Evolutionary conservation across 2,888 invertebrate genomes (phyloP), one percentile per base, ranked within the genome.

Genomic region (Bellardia bayeri): DNA sequence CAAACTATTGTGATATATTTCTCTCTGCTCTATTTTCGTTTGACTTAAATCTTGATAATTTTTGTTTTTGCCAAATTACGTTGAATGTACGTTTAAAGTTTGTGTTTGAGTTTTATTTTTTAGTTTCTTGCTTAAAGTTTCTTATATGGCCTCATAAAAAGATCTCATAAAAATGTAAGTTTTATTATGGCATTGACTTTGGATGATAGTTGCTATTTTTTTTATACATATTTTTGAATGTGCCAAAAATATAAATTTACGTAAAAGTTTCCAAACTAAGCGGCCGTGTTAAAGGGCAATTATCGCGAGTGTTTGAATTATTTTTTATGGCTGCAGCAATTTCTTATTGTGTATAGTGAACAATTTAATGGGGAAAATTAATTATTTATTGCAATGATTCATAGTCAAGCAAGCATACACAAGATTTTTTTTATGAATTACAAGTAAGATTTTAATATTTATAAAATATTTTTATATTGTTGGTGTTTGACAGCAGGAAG

Each of bases 121-220:
- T 56, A 42, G 30, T 72, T 81, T n/a, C 9, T 30, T 74, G n/a
- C 56, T 54, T 42, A 0, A n/a, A 42, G 5, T 42, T 51, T 82
- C 54, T 58, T 82, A 49, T 74, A 49, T 74, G 56, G 82, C 33
- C 68, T 8, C 30, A 66, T 58, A 51, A 75, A 69, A 58, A 40
- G 54, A 56, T 66, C 56, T 61, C 78, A 30, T 86, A 74, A 86
- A 83, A 79, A 75, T 54, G 71, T 42, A 51, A 71, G 58, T 83
- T 83, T 86, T 83, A 86, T 83, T 86, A 66, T 80, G 82, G 56
- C 86, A 83, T 83, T 86, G 86, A 86, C 86, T 86, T 86, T 80
- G 82, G 37, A 66, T 30, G 37, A 66, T 30, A 40, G 23, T 74
- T 61, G 58, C 40, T 23, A 49, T 69, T 16, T 49, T 51, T 6